A percentile compares a stretch with the other conserved stretches of the same genome.
phyloP scores from a whole-genome alignment of 1,140 invertebrate genomes.

The Panonychus citri region DNA sequence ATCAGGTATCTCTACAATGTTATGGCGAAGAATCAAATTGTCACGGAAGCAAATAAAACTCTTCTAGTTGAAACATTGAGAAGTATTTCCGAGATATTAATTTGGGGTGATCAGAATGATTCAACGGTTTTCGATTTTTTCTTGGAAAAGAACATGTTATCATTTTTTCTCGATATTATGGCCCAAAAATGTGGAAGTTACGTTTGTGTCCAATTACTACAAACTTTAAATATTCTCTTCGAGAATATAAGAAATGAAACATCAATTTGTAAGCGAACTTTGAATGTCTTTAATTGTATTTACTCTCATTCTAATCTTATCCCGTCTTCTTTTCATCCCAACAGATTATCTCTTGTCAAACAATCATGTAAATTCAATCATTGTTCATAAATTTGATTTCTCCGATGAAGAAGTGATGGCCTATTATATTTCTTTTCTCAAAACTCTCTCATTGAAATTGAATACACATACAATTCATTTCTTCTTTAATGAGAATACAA shows the following conservation, averaged over 20 bases:
- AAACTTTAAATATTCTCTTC: conserved; percentile 96
- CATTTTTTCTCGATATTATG: conserved; percentile 91
- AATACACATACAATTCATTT: conserved; percentile 97
- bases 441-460: conserved; percentile 92
- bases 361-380: conserved; percentile 98
- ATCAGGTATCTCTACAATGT: conserved; percentile 80
- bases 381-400: conserved; percentile 98
- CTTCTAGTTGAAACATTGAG: conserved; percentile 87
- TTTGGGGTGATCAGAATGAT: conserved; percentile 99
- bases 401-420: conserved; percentile 99
- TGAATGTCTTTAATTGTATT: background rate
- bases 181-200: conserved; percentile 88
- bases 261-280: conserved; percentile 85
- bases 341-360: conserved; percentile 95
- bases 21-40: conserved; percentile 82
- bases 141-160: conserved; percentile 96
- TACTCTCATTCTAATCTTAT: too few species aligned
- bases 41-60: conserved; percentile 78
- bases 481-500: conserved; percentile 99
- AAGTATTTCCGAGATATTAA: conserved; percentile 94
- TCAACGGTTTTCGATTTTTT: conserved; percentile 99
- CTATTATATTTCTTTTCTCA: conserved; percentile 97
- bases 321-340: conserved; percentile 24
- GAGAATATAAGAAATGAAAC: conserved; percentile 98
- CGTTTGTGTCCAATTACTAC: conserved; percentile 89